Base-by-base conservation (phyloP, 2,797 vertebrate species). In the Synaphobranchus kaupii region DNA sequence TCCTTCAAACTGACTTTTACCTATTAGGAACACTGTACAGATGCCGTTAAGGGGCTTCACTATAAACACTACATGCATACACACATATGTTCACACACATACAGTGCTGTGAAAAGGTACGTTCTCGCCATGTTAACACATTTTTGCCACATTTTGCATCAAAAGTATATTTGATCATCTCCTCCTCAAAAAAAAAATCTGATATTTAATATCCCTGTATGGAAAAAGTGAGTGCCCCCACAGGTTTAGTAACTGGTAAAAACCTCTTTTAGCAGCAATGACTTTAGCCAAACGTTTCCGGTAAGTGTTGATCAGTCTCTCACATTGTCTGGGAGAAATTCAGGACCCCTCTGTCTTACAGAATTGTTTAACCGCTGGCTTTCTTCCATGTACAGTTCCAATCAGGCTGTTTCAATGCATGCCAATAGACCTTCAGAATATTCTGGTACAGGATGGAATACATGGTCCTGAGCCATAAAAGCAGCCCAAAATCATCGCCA, bases 21-120 rank as follows among this genome's bases (percentile, higher is more conserved):
- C 39, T 48, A 22, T 81, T 50, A 8, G 28, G 1, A 71, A 17
- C 73, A 4, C 13, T 76, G 73, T 76, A 44, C 34, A 76, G 73
- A 76, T n/a, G 25, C 12, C 73, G 17, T 76, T 76, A 39, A 71
- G 68, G 28, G 28, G 0, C 39, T 81, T 31, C 76, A 82, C 44
- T 54, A 76, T 86, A 56, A 60, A 83, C 73, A 54, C 84, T 83
- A 60, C 4, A 48, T 58, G 85, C 82, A 89, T 83, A 71, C 31
- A 52, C 82, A 58, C 81, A 54, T 52, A 25, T 54, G 22, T 28
- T 28, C 81, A n/a, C n/a, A 84, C 82, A 85, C 28, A 80, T 9
- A 87, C 3, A 5, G 54, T 80, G 60, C 78, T n/a, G 50, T 52
- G 50, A 52, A 52, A 52, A 52, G 50, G 50, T 52, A 52, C 1